Percentiles rank a stretch among this genome's conserved stretches.
These are phyloP conservation scores for Pandion haliaetus DNA, from an alignment of 2,113 vertebrate genomes.

Conservation along the genomic window DNA sequence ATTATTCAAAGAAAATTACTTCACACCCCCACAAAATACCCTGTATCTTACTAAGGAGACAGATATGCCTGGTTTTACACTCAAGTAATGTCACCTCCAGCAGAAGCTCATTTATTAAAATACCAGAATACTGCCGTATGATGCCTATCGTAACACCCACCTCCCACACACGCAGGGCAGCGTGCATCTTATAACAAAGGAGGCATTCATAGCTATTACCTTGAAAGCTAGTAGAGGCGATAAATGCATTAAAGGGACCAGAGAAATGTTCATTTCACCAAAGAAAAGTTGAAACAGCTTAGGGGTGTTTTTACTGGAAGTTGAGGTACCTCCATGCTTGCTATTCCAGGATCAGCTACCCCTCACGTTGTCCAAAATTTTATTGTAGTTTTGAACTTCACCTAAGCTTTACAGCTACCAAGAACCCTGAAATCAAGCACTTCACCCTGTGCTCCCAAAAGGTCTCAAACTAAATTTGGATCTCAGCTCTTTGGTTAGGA, in stretches of 20 bases:
- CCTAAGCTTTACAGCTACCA: not conserved
- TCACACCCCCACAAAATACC: conserved; percentile 45
- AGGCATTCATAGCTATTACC: conserved; percentile 53
- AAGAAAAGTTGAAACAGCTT: not conserved
- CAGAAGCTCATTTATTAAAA: conserved; percentile 62
- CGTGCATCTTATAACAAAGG: conserved; percentile 18
- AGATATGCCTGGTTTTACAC: conserved; percentile 53
- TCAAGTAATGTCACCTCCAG: conserved; percentile 56
- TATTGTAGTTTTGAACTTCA: not conserved
- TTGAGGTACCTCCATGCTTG: not conserved
- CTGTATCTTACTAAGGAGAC: conserved; percentile 40
- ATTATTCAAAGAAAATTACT: conserved; percentile 63
- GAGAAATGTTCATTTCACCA: not conserved
- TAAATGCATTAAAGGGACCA: conserved; percentile 7
- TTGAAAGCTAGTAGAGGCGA: not conserved
- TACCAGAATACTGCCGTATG: conserved; percentile 51
- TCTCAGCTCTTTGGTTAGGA: not conserved
- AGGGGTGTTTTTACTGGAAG: not conserved
- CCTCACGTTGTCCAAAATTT: not conserved
- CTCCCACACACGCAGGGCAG: conserved; percentile 51
- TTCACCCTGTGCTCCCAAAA: not conserved
- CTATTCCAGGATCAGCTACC: not conserved
- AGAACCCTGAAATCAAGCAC: not conserved
- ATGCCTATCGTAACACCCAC: conserved; percentile 59
- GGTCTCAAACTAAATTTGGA: not conserved